Percentiles rank a stretch among this genome's conserved stretches.
phyloP scores from a whole-genome alignment of 1,140 invertebrate species.

The Pogonus chalceus region DNA sequence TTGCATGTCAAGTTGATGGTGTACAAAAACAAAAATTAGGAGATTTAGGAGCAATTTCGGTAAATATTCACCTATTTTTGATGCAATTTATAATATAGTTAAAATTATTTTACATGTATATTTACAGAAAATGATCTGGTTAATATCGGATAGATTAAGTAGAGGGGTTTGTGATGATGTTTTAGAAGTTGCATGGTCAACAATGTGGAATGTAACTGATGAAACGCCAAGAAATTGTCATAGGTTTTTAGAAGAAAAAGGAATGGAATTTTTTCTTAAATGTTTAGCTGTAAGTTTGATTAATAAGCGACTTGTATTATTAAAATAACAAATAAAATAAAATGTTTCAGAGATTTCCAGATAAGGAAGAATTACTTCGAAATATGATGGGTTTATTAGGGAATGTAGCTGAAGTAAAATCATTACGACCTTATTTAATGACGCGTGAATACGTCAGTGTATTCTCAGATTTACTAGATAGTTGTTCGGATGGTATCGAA shows the following conservation, averaged over 20 bases:
- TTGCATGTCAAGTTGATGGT: slow-evolving; percentile 93
- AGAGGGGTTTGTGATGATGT: slow-evolving; percentile 81
- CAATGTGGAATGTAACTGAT: slow-evolving; percentile 97
- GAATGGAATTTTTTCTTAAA: slow-evolving; percentile 77
- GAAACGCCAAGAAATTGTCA: slow-evolving; percentile 89
- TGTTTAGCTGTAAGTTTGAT: slow-evolving; percentile 70
- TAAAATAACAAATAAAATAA: neutral
- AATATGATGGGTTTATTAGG: slow-evolving; percentile 96
- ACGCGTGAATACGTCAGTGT: slow-evolving; percentile 71
- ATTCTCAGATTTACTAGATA: slow-evolving; percentile 76
- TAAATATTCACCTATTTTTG: slow-evolving; percentile 33
- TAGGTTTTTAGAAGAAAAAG: slow-evolving; percentile 73
- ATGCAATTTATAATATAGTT: slow-evolving; percentile 1
- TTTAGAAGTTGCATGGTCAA: slow-evolving; percentile 95
- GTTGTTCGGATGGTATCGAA: slow-evolving; percentile 88
- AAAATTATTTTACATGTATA: slow-evolving; percentile 20
- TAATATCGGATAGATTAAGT: slow-evolving; percentile 68
- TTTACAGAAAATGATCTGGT: slow-evolving; percentile 73
- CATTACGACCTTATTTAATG: slow-evolving; percentile 77
- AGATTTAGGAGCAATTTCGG: slow-evolving; percentile 76
- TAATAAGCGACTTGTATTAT: too few relatives aligned
- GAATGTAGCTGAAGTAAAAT: slow-evolving; percentile 89
- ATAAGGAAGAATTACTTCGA: slow-evolving; percentile 77
- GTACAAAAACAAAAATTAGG: slow-evolving; percentile 84
- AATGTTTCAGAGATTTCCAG: slow-evolving; percentile 61